A percentile compares a stretch with the other conserved stretches of the same genome.
Evolutionary conservation across 2,888 invertebrate species (phyloP).

Genomic region (Melanophora roralis): DNA sequence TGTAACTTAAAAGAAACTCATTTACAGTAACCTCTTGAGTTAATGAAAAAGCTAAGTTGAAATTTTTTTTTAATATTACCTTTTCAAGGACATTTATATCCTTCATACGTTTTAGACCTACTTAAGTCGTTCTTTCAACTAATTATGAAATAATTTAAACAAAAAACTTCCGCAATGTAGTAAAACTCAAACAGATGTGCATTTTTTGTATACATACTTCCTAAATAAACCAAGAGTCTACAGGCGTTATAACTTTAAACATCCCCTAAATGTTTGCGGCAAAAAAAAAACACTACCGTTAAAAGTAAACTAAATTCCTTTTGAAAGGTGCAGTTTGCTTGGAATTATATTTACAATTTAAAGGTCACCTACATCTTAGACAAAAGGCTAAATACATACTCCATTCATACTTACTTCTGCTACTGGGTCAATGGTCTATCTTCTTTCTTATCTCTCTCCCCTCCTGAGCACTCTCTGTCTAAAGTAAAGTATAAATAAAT

Average conservation of each 20-base stretch:
- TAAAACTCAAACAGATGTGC: too few relatives aligned
- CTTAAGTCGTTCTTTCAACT: too few relatives aligned
- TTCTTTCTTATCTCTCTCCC: background rate
- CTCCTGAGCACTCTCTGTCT: background rate
- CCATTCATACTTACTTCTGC: background rate
- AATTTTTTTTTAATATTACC: too few relatives aligned
- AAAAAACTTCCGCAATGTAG: too few relatives aligned
- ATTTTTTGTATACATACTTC: too few relatives aligned
- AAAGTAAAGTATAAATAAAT: background rate
- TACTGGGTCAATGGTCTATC: constrained; percentile 43
- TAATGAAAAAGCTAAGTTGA: too few relatives aligned
- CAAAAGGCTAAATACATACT: background rate
- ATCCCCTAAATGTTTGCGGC: constrained; percentile 30
- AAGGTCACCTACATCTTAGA: constrained; percentile 51
- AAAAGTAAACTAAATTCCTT: constrained; percentile 40
- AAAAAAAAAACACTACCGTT: constrained; percentile 14
- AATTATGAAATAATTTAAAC: too few relatives aligned
- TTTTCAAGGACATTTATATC: too few relatives aligned
- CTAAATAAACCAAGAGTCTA: too few relatives aligned
- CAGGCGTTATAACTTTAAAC: constrained; percentile 1
- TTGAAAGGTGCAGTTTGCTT: constrained; percentile 46
- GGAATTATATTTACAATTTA: constrained; percentile 31
- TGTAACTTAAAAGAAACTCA: too few relatives aligned
- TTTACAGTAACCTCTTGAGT: too few relatives aligned
- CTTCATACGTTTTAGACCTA: too few relatives aligned